Conservation (phyloP, 2,113 vertebrate species). For the Tupaia tana region DNA sequence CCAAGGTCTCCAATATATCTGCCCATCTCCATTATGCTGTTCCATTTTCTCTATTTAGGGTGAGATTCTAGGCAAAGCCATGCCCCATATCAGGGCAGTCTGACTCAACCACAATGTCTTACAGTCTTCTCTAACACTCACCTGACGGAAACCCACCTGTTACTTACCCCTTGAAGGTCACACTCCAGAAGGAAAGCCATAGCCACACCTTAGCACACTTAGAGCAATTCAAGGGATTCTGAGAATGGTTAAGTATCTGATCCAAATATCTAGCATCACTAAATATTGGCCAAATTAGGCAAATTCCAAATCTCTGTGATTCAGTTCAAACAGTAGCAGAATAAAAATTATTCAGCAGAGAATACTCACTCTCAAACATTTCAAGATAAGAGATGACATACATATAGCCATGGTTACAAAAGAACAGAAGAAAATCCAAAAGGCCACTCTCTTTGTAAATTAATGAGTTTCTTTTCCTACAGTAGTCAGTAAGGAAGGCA, state of each 20-base stretch:
- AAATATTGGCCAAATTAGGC: constrained; percentile 11
- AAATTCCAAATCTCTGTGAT: neutral
- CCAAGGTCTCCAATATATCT: neutral
- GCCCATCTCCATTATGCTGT: neutral
- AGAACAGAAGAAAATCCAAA: neutral
- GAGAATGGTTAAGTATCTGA: neutral
- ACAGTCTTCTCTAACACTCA: neutral
- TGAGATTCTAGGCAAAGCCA: neutral
- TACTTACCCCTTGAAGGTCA: neutral
- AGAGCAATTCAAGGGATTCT: neutral
- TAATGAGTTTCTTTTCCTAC: neutral
- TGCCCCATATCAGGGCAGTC: neutral
- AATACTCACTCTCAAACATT: neutral
- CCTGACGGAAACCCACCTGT: neutral
- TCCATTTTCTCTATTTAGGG: neutral
- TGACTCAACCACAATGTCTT: neutral
- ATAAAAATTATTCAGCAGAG: neutral
- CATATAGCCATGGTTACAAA: neutral
- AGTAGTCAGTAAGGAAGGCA: neutral
- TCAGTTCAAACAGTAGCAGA: neutral
- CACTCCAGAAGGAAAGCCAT: neutral
- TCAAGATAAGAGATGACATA: neutral
- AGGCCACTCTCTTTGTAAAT: neutral
- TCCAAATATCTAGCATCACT: neutral
- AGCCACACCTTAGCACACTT: neutral